Evolutionary conservation across 2,888 invertebrate species (phyloP).

Genomic region (Spicauda simplicius): DNA sequence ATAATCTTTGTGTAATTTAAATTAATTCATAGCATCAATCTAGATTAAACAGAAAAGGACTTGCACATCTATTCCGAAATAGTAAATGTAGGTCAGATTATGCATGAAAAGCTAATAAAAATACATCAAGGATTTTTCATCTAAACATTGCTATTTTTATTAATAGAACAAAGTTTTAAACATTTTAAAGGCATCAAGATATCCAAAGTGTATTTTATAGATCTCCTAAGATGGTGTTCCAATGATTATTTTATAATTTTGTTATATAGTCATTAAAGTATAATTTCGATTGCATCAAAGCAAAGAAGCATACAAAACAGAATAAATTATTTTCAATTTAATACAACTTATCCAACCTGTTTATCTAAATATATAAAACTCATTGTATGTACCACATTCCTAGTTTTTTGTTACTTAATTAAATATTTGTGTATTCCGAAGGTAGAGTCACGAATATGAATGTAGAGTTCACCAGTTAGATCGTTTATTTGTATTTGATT

Average conservation of each 20-base stretch:
- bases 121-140: constrained; percentile 7
- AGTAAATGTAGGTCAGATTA: constrained; percentile 23
- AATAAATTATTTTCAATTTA: no score
- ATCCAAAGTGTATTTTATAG: no score
- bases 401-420: neutral
- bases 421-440: neutral
- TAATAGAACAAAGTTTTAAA: no score
- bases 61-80: constrained; percentile 13
- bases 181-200: no score
- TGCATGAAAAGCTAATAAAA: neutral
- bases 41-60: constrained; percentile 28
- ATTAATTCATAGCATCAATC: constrained; percentile 21
- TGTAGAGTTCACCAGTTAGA: neutral
- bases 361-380: neutral
- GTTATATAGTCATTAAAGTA: no score
- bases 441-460: neutral
- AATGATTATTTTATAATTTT: no score
- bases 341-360: neutral
- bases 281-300: no score
- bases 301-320: no score
- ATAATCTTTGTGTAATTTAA: constrained; percentile 13
- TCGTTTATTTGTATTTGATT: neutral
- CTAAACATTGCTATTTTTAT: no score
- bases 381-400: neutral
- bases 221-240: no score